phyloP scores from a whole-genome alignment of 2,888 invertebrate species.

The Leucophenga maculata region DNA sequence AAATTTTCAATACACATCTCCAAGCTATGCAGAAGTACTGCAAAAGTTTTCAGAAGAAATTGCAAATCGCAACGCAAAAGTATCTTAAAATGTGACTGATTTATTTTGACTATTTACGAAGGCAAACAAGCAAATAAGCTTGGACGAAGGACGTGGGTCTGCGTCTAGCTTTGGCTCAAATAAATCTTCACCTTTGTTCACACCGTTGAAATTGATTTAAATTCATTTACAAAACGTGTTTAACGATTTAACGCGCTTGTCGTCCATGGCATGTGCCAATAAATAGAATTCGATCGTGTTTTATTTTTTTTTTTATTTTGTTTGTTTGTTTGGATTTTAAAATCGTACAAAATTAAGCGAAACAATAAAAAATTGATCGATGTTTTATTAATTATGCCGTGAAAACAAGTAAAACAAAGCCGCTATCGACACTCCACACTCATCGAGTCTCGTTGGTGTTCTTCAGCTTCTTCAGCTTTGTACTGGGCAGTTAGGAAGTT shows the following conservation, averaged over 20 bases:
- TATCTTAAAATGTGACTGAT: background rate
- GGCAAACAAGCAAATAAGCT: conserved; percentile 2
- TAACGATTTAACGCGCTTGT: conserved; percentile 49
- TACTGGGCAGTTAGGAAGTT: too few species aligned
- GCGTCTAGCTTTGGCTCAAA: background rate
- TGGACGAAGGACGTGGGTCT: conserved; percentile 46
- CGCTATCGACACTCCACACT: too few species aligned
- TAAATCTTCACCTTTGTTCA: background rate
- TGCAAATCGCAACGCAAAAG: background rate
- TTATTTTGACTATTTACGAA: background rate
- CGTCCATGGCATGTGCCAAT: conserved; percentile 51
- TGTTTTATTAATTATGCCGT: too few species aligned
- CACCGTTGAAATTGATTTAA: conserved; percentile 44
- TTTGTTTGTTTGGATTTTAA: too few species aligned
- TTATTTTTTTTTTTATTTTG: too few species aligned
- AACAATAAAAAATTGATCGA: too few species aligned
- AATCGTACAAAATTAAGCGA: too few species aligned
- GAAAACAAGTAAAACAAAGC: too few species aligned
- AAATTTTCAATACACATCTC: background rate
- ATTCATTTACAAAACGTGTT: conserved; percentile 54
- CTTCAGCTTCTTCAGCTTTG: too few species aligned
- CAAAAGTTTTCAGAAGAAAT: background rate
- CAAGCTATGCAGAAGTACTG: background rate
- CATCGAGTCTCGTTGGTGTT: too few species aligned
- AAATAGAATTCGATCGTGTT: background rate